A percentile compares a stretch with the other conserved stretches of the same genome.
Conservation (phyloP, 2,888 invertebrate genomes). For the Ethmia dodecea region DNA sequence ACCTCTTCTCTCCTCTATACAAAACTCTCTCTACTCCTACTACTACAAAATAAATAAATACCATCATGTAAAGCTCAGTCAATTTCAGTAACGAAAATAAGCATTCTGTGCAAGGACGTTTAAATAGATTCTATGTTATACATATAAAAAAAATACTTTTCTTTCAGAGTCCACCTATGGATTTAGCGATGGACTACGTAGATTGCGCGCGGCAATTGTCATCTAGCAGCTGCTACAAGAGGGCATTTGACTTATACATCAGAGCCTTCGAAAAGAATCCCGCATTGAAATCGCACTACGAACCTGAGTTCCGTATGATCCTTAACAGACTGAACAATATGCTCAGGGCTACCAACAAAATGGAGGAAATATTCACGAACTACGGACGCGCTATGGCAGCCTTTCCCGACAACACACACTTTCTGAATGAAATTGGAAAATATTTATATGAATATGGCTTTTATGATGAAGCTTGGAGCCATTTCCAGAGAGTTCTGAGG, state of each 20-base stretch:
- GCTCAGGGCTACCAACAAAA: slow-evolving; percentile 29
- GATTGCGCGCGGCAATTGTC: slow-evolving; percentile 36
- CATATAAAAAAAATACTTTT: too few relatives aligned
- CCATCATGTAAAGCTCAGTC: too few relatives aligned
- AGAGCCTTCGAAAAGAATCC: slow-evolving; percentile 41
- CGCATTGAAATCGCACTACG: slow-evolving; percentile 28
- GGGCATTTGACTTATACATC: slow-evolving; percentile 49
- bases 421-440: slow-evolving; percentile 56
- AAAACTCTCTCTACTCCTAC: too few relatives aligned
- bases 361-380: slow-evolving; percentile 48
- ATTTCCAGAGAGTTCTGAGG: slow-evolving; percentile 73
- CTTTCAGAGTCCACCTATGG: too few relatives aligned
- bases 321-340: slow-evolving; percentile 37
- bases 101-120: too few relatives aligned
- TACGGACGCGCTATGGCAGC: slow-evolving; percentile 38
- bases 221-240: slow-evolving; percentile 31
- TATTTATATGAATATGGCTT: slow-evolving; percentile 72
- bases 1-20: too few relatives aligned
- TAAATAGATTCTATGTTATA: too few relatives aligned
- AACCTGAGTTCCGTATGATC: slow-evolving; percentile 42
- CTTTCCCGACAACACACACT: slow-evolving; percentile 42
- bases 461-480: slow-evolving; percentile 73
- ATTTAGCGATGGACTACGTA: slow-evolving; percentile 22
- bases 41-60: too few relatives aligned
- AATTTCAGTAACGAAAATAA: too few relatives aligned